phyloP scores from a whole-genome alignment of 53 echinoderm and acorn worm genomes.

The Stichopus horrens region DNA sequence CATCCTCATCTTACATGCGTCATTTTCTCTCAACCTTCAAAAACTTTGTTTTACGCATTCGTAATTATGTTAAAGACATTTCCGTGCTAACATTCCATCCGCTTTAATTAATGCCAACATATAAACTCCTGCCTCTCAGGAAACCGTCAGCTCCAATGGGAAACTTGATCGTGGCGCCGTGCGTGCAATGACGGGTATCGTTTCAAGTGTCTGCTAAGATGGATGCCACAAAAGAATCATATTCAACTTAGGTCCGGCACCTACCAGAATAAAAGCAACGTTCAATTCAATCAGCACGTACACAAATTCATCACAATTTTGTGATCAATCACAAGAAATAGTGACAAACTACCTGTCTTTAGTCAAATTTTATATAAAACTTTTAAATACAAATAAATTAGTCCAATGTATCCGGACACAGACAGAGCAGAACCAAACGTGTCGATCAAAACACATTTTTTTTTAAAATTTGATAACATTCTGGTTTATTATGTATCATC shows the following conservation, averaged over 20 bases:
- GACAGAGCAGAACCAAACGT: not conserved
- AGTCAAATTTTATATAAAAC: not conserved
- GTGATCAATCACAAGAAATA: constrained; percentile 4
- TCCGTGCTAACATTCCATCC: constrained; percentile 37
- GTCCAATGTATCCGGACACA: not conserved
- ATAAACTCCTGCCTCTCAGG: constrained; percentile 20
- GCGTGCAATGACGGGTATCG: constrained; percentile 3
- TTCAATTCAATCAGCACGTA: constrained; percentile 23
- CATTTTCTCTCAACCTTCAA: constrained; percentile 34
- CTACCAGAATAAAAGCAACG: constrained; percentile 11
- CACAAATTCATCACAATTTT: not conserved
- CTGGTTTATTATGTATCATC: no score
- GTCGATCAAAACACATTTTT: no score
- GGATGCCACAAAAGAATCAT: constrained; percentile 16
- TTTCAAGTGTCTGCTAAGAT: constrained; percentile 34
- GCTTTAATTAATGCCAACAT: constrained; percentile 39
- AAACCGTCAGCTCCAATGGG: constrained; percentile 12
- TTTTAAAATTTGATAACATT: no score
- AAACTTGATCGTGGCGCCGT: constrained; percentile 21
- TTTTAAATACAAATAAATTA: not conserved
- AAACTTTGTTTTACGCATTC: constrained; percentile 44
- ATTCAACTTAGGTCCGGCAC: constrained; percentile 12
- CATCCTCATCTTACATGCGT: constrained; percentile 24
- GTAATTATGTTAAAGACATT: constrained; percentile 46
- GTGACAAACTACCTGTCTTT: constrained; percentile 8